A percentile compares a stretch with the other conserved stretches of the same genome.
phyloP scores from a whole-genome alignment of 2,797 vertebrate genomes.

The Sebastes alutus region DNA sequence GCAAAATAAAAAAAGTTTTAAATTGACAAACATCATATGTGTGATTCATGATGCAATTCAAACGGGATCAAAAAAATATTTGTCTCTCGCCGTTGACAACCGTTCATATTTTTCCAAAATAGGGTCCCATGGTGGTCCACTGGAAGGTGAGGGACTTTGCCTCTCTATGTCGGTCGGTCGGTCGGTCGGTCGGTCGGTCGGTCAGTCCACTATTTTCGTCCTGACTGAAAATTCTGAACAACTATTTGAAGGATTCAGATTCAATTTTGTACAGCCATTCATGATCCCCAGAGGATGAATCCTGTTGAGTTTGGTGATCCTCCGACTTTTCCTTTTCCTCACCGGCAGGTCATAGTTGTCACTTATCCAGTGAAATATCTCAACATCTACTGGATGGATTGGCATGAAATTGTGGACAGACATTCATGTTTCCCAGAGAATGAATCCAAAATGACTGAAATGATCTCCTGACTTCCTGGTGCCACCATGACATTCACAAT shows the following conservation, averaged over 20 bases:
- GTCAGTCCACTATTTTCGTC: too few species aligned
- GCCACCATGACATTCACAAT: neutral
- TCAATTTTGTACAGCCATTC: neutral
- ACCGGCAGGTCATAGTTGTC: neutral
- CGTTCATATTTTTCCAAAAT: too few species aligned
- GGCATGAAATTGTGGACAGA: neutral
- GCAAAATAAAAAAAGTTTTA: too few species aligned
- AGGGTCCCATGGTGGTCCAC: too few species aligned
- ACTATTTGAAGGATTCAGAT: neutral
- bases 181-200: too few species aligned
- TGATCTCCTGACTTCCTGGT: neutral
- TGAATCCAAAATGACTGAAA: neutral
- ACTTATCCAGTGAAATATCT: neutral
- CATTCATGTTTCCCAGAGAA: neutral
- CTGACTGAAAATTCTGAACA: neutral
- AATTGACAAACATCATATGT: too few species aligned
- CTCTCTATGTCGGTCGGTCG: too few species aligned
- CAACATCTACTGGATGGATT: neutral
- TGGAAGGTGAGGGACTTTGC: too few species aligned
- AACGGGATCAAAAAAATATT: too few species aligned
- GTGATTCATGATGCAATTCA: too few species aligned
- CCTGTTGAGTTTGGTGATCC: neutral
- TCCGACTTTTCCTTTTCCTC: neutral
- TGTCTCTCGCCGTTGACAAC: neutral
- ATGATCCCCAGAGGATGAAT: neutral